A percentile compares a stretch with the other conserved stretches of the same genome.
phyloP scores from a whole-genome alignment of 1,140 invertebrate genomes.

The Ostrea denselamellosa region DNA sequence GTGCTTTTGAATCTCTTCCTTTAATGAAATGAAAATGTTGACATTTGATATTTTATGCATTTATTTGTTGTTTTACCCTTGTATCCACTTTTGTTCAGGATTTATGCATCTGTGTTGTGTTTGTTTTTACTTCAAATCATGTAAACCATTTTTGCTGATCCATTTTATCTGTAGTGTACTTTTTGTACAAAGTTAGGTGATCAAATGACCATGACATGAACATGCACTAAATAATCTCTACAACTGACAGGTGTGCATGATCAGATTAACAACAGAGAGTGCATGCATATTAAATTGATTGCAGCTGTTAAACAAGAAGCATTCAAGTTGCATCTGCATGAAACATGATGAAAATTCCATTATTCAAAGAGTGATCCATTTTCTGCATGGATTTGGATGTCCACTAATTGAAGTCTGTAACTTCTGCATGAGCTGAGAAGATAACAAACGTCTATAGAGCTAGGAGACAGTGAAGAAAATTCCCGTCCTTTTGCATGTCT shows the following conservation, averaged over 20 bases:
- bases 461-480: not conserved
- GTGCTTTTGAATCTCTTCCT: constrained; percentile 3
- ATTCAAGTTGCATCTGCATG: not conserved
- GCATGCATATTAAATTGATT: not conserved
- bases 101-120: too few species aligned
- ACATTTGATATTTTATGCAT: not conserved
- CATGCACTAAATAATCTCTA: not conserved
- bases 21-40: not conserved
- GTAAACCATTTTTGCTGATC: too few species aligned
- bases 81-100: not conserved
- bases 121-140: too few species aligned
- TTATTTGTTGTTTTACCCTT: not conserved
- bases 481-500: not conserved
- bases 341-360: not conserved
- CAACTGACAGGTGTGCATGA: not conserved
- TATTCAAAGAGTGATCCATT: not conserved
- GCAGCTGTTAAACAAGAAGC: not conserved
- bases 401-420: not conserved
- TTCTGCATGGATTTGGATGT: not conserved
- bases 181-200: not conserved
- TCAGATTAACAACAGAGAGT: not conserved
- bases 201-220: not conserved
- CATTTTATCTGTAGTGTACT: not conserved
- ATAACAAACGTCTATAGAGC: not conserved
- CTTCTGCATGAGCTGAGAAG: constrained; percentile 1